Evolutionary conservation across 2,113 vertebrate species (phyloP).

Genomic region (Mesitornis unicolor): DNA sequence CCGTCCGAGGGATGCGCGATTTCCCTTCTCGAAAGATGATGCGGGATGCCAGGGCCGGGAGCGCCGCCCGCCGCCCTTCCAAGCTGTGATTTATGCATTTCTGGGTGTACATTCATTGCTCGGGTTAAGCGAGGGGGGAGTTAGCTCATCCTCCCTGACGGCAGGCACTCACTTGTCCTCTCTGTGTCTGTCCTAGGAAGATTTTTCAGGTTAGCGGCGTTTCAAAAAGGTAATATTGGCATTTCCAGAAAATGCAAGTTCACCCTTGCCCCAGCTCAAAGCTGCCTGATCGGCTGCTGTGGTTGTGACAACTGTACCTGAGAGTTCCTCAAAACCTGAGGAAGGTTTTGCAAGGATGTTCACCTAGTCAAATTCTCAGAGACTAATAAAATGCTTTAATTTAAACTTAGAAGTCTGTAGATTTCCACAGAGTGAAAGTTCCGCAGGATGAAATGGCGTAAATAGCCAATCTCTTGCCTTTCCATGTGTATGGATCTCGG

Average conservation of each 20-base stretch:
- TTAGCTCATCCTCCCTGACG: background rate
- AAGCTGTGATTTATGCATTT: fast-evolving
- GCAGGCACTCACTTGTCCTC: background rate
- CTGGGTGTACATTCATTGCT: fast-evolving
- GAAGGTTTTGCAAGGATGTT: background rate
- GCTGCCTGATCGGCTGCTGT: background rate
- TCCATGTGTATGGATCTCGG: fast-evolving
- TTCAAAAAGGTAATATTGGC: background rate
- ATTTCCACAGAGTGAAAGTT: background rate
- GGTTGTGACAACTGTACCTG: fast-evolving
- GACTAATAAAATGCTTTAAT: background rate
- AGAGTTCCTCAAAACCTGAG: background rate
- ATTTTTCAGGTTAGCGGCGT: background rate
- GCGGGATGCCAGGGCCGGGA: background rate
- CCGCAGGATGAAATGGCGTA: background rate
- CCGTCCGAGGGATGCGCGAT: too few relatives aligned
- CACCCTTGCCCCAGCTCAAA: background rate
- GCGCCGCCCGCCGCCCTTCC: too few relatives aligned
- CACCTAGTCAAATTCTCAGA: background rate
- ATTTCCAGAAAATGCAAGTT: background rate
- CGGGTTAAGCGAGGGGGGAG: background rate
- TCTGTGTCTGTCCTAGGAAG: background rate
- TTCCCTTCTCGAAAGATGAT: background rate
- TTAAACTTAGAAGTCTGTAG: background rate
- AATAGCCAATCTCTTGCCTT: fast-evolving